These are phyloP conservation scores for Mesocentrotus franciscanus DNA, from an alignment of 53 echinoderm and acorn worm genomes.

Conservation along the genomic window DNA sequence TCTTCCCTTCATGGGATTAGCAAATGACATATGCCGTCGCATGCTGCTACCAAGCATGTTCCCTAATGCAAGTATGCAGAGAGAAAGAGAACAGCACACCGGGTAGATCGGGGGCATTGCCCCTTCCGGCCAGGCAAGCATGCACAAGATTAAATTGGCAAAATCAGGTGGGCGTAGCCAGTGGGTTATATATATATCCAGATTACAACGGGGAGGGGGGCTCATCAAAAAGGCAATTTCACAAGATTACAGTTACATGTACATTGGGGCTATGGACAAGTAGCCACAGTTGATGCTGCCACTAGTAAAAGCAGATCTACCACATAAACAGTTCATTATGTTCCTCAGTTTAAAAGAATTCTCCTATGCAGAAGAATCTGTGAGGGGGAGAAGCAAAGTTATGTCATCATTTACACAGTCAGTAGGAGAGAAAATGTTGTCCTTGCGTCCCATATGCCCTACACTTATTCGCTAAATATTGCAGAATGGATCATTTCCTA, in stretches of 20 bases:
- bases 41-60: neutral
- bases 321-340: no score
- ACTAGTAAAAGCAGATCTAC: no score
- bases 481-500: no score
- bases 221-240: neutral
- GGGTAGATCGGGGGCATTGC: conserved; percentile 9
- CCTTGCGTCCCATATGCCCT: no score
- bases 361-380: no score
- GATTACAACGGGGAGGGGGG: neutral
- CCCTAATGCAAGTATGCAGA: conserved; percentile 41
- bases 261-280: neutral
- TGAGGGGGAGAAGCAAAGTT: no score
- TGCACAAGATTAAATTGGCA: conserved; percentile 29
- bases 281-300: neutral
- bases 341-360: no score
- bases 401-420: no score
- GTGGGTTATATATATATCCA: neutral
- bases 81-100: conserved; percentile 5
- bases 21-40: conserved; percentile 30
- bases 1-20: conserved; percentile 5
- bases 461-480: no score
- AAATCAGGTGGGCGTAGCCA: conserved; percentile 10
- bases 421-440: no score
- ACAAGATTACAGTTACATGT: neutral
- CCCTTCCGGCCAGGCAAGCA: conserved; percentile 30